These are phyloP conservation scores for Lagorchestes hirsutus DNA, from an alignment of 2,797 vertebrate genomes.

Conservation along the genomic window DNA sequence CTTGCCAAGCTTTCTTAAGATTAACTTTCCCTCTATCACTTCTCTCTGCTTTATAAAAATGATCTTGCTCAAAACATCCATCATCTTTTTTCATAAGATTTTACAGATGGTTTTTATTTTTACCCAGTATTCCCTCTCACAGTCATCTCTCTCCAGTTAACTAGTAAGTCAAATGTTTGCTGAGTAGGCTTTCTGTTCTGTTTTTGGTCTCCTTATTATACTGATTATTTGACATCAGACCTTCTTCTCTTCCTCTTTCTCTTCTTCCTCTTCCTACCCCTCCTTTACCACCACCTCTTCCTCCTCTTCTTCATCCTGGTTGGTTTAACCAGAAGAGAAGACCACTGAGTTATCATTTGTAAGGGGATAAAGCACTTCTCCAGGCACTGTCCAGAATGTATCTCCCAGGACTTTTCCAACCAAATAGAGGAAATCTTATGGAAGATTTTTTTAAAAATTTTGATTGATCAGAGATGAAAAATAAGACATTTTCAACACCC, in stretches of 20 bases:
- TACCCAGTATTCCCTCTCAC: not conserved
- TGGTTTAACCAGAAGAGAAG: not conserved
- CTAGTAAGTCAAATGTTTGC: not conserved
- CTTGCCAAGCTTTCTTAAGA: not conserved
- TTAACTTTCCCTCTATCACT: not conserved
- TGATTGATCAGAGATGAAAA: conserved; percentile 81
- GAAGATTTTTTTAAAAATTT: conserved; percentile 75
- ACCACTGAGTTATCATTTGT: not conserved
- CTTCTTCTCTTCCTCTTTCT: not conserved
- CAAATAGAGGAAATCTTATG: conserved; percentile 66
- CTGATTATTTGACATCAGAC: not conserved
- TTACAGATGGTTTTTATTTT: conserved; percentile 1
- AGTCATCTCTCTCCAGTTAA: not conserved
- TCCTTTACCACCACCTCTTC: no score
- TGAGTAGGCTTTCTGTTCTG: not conserved
- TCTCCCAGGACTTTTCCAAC: conserved; percentile 56
- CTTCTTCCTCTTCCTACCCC: no score
- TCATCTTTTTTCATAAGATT: not conserved
- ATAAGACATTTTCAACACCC: conserved; percentile 74
- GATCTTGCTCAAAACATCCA: not conserved
- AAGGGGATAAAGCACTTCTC: not conserved
- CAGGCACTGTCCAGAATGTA: conserved; percentile 38
- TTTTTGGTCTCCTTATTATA: not conserved
- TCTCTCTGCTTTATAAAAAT: not conserved
- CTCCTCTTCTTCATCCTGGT: not conserved